Base-by-base conservation (phyloP, 2,113 vertebrate species). In the Eclectus roratus region DNA sequence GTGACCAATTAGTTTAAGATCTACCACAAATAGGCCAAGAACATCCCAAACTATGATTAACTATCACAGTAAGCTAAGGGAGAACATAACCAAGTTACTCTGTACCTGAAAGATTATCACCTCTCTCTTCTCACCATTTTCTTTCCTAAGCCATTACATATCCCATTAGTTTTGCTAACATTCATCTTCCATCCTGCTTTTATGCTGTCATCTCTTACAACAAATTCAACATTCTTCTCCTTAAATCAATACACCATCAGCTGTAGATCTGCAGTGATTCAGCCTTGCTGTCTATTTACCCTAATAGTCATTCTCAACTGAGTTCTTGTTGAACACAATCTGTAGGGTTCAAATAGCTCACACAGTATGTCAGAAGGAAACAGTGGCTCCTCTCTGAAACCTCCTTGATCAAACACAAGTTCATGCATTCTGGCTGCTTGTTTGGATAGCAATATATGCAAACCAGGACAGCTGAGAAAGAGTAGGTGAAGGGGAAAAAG, bases 171-270 rank as follows among this genome's bases (percentile, higher is more conserved):
- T 93, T 94, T 93, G 37, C 92, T 90, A 94, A 81, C 53, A 82
- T 91, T 85, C 64, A 52, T 95, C 84, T 93, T 94, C 66, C 25
- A 78, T 91, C 70, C 52, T 80, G 80, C 46, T 91, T 97, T 95
- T 85, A 84, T 39, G n/a, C 33, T 87, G 72, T 94, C 87, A 91
- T 56, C 70, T 79, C 68, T 69, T 70, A 79, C 79, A 96, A 90
- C 85, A 87, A 91, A 89, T 94, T 91, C 86, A 86, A 60, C 47
- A 68, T 74, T 78, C 23, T 94, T 96, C 93, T 93, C 70, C 46
- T 82, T 92, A 95, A 96, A 96, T 95, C 96, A 80, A 66, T 93
- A 94, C 21, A 49, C 39, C 63, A 93, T 95, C 90, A 93, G 33
- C 72, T 89, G 43, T 70, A 93, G 94, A 94, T 69, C 80, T 1